Conservation (phyloP, 2,888 invertebrate genomes). For the Drosophila yooni region DNA sequence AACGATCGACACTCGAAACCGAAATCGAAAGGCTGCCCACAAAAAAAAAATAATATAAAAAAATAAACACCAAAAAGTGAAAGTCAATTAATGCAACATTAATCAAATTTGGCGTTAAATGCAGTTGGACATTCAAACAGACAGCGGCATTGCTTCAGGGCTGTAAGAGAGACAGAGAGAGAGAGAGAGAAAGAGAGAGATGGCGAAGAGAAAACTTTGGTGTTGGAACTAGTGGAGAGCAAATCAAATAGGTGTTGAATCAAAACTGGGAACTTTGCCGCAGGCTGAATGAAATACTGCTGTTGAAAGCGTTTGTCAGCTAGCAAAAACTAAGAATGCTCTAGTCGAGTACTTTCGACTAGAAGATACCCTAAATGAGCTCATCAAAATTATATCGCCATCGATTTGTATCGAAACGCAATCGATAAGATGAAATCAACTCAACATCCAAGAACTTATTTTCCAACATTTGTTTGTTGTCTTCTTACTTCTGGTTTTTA, state of each 20-base stretch:
- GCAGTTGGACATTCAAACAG: conserved; percentile 8
- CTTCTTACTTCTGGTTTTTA: neutral
- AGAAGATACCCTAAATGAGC: neutral
- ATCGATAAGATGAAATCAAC: neutral
- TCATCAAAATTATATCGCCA: neutral
- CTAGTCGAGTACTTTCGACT: neutral
- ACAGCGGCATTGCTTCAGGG: neutral
- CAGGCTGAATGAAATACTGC: conserved; percentile 3
- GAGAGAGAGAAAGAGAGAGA: neutral
- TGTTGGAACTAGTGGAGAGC: conserved; percentile 19
- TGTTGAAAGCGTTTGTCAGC: neutral
- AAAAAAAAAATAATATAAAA: no score
- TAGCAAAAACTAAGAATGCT: neutral
- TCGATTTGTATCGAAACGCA: neutral
- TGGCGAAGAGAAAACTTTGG: neutral
- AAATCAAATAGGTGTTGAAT: conserved; percentile 12
- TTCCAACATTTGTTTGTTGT: neutral
- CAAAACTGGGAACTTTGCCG: conserved; percentile 5
- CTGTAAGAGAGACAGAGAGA: neutral
- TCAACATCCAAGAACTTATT: neutral
- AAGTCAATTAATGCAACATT: conserved; percentile 82
- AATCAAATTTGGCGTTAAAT: conserved; percentile 55
- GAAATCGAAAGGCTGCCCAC: conserved; percentile 62
- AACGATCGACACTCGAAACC: conserved; percentile 2
- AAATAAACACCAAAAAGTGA: conserved; percentile 57